Conservation (phyloP, 2,113 vertebrate species). For the Hemicordylus capensis region DNA sequence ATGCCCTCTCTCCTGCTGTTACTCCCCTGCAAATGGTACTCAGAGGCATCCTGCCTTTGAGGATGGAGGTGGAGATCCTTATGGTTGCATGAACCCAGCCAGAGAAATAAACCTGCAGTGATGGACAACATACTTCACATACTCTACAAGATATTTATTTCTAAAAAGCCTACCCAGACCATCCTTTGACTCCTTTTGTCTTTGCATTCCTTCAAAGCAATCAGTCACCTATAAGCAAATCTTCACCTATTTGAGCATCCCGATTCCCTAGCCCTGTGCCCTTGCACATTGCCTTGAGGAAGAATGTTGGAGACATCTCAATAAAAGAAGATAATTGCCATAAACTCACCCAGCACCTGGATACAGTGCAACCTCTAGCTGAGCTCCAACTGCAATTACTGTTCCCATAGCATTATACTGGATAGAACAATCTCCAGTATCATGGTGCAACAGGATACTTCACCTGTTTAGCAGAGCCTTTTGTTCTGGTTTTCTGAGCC, state of each 20-base stretch:
- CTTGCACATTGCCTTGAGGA: not conserved
- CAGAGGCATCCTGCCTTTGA: too few species aligned
- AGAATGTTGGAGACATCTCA: not conserved
- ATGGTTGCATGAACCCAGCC: too few species aligned
- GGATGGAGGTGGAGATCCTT: too few species aligned
- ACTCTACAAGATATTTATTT: not conserved
- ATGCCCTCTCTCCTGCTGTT: too few species aligned
- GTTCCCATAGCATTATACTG: conserved; percentile 10
- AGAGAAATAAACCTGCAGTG: not conserved
- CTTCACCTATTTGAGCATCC: not conserved
- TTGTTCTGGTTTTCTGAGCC: not conserved
- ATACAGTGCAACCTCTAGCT: fast-evolving
- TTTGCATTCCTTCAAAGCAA: not conserved
- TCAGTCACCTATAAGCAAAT: not conserved
- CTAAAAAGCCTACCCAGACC: not conserved
- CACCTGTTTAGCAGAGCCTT: not conserved
- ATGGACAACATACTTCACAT: not conserved
- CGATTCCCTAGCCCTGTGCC: not conserved
- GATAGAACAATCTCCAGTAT: conserved; percentile 3
- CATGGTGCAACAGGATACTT: fast-evolving
- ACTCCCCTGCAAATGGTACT: too few species aligned
- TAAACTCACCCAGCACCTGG: fast-evolving
- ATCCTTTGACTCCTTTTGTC: not conserved
- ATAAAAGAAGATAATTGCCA: not conserved
- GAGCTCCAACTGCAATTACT: not conserved